phyloP scores from a whole-genome alignment of 2,797 vertebrate species.

The Amblyraja radiata region DNA sequence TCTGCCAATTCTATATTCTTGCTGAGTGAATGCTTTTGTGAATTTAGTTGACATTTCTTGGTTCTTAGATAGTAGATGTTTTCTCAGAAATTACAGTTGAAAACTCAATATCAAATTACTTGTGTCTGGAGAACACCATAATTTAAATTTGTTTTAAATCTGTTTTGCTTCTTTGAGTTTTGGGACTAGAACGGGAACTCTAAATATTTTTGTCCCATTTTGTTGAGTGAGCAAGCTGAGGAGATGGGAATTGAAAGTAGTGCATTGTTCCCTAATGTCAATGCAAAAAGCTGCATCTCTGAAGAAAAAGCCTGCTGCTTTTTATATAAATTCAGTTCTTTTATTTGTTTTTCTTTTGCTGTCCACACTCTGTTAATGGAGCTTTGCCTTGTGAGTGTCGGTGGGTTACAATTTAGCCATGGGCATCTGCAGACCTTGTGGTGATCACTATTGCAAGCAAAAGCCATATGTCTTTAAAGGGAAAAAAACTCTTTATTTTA shows the following conservation, averaged over 20 bases:
- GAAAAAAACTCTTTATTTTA: conserved; percentile 65
- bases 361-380: conserved; percentile 69
- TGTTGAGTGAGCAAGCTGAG: conserved; percentile 21
- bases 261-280: conserved; percentile 50
- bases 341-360: conserved; percentile 90
- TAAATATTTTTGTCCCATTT: conserved; percentile 13
- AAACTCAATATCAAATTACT: conserved; percentile 19
- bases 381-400: conserved; percentile 69
- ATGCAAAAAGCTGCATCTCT: conserved; percentile 55
- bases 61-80: background rate
- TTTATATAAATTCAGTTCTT: conserved; percentile 54
- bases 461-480: conserved; percentile 72
- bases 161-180: background rate
- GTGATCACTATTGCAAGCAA: conserved; percentile 69
- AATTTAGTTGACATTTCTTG: conserved; percentile 7
- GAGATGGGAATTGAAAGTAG: conserved; percentile 42
- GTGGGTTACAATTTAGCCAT: conserved; percentile 68
- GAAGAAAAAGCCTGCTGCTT: conserved; percentile 40
- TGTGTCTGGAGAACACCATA: background rate
- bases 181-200: background rate
- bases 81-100: conserved; percentile 7
- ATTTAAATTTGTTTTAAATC: background rate
- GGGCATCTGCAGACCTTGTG: conserved; percentile 68
- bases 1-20: background rate
- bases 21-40: background rate